Conservation (phyloP, 1,140 invertebrate species). For the Adelges cooleyi region DNA sequence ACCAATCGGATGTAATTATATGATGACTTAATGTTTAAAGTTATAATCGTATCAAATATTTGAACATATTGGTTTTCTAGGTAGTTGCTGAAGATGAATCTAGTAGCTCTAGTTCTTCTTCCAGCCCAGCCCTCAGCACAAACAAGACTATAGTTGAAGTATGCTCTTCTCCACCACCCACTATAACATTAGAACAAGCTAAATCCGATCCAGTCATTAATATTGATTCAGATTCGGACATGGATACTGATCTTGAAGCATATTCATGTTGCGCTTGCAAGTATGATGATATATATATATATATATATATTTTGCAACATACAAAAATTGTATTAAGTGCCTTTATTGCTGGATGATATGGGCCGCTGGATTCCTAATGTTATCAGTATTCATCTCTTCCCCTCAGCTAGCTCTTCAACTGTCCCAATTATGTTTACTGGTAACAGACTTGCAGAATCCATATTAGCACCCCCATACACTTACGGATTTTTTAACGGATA, state of each 20-base stretch:
- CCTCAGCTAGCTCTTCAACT: too few species aligned
- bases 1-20: background rate
- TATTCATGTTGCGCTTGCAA: conserved; percentile 18
- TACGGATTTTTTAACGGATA: too few species aligned
- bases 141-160: conserved; percentile 9
- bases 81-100: background rate
- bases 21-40: background rate
- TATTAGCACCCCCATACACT: too few species aligned
- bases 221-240: conserved; percentile 20
- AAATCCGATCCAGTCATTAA: conserved; percentile 18
- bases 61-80: too few species aligned
- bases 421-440: too few species aligned
- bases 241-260: background rate
- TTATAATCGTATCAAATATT: too few species aligned
- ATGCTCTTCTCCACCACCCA: conserved; percentile 4
- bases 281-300: background rate
- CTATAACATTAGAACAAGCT: conserved; percentile 13
- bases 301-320: too few species aligned
- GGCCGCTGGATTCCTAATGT: too few species aligned
- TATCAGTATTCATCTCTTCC: too few species aligned
- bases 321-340: too few species aligned
- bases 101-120: conserved; percentile 10
- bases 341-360: too few species aligned
- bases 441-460: too few species aligned
- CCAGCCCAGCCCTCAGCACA: background rate